phyloP scores from a whole-genome alignment of 2,113 vertebrate genomes.

The Otocyon megalotis region DNA sequence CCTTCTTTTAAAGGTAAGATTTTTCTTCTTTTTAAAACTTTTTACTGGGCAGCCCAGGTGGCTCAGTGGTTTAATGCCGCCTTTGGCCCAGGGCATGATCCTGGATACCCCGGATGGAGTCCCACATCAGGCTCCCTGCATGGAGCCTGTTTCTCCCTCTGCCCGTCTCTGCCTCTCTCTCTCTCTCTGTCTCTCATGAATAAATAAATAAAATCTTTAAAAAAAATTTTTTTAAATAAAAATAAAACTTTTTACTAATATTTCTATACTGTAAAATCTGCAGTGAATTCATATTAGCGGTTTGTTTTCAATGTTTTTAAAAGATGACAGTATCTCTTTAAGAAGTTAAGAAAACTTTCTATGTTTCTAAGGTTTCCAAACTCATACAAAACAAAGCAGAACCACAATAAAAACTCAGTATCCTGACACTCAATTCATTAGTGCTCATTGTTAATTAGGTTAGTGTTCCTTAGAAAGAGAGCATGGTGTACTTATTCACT shows the following conservation, averaged over 20 bases:
- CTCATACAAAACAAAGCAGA: conserved; percentile 47
- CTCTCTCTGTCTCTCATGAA: too few relatives aligned
- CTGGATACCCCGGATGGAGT: too few relatives aligned
- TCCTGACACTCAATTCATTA: not conserved
- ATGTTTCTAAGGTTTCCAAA: not conserved
- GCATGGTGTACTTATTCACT: conserved; percentile 6
- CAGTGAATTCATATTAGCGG: conserved; percentile 23
- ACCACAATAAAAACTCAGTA: not conserved
- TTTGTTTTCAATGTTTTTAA: not conserved
- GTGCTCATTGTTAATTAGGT: not conserved
- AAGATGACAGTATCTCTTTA: not conserved
- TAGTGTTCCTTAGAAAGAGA: not conserved
- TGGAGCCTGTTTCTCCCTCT: too few relatives aligned
- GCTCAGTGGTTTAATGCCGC: too few relatives aligned
- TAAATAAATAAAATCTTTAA: too few relatives aligned
- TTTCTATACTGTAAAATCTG: not conserved
- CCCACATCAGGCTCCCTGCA: too few relatives aligned
- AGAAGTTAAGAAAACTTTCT: not conserved
- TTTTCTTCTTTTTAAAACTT: conserved; percentile 13
- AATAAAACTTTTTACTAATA: not conserved
- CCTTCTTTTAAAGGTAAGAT: not conserved
- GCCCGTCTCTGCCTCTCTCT: too few relatives aligned
- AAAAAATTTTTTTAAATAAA: too few relatives aligned
- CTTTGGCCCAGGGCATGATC: too few relatives aligned
- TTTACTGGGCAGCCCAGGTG: too few relatives aligned